A percentile compares a stretch with the other conserved stretches of the same genome.
Evolutionary conservation across 2,888 invertebrate species (phyloP).

Genomic region (Argyresthia albistria): DNA sequence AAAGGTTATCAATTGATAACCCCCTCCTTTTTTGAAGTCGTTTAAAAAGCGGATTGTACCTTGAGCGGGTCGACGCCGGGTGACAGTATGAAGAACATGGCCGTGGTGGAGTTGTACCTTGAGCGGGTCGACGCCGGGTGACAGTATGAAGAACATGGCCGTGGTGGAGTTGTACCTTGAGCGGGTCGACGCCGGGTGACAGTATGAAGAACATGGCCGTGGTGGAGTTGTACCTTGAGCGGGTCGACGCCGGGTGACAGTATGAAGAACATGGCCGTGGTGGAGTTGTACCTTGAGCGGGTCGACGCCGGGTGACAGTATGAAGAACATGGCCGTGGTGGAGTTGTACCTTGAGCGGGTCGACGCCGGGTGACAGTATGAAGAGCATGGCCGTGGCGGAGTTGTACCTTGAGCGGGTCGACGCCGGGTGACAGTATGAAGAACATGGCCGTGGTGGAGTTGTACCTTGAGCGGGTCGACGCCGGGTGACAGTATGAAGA

Average conservation of each 20-base stretch:
- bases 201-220: conserved; percentile 95
- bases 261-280: conserved; percentile 94
- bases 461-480: conserved; percentile 96
- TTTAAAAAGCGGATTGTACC: conserved; percentile 34
- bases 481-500: conserved; percentile 95
- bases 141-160: conserved; percentile 94
- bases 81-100: conserved; percentile 94
- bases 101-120: conserved; percentile 85
- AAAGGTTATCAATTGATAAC: no score
- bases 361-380: conserved; percentile 94
- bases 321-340: conserved; percentile 92
- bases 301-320: conserved; percentile 94
- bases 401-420: conserved; percentile 91
- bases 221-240: conserved; percentile 81
- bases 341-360: conserved; percentile 91
- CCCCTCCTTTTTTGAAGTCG: no score
- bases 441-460: conserved; percentile 88
- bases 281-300: conserved; percentile 88
- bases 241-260: conserved; percentile 96
- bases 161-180: conserved; percentile 85
- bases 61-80: conserved; percentile 95
- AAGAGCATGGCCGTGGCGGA: conserved; percentile 92
- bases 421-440: conserved; percentile 96
- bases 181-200: conserved; percentile 96
- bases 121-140: conserved; percentile 97